Evolutionary conservation across 2,113 vertebrate species (phyloP), one percentile per base, ranked within the genome.

Genomic region (Oncorhynchus nerka): DNA sequence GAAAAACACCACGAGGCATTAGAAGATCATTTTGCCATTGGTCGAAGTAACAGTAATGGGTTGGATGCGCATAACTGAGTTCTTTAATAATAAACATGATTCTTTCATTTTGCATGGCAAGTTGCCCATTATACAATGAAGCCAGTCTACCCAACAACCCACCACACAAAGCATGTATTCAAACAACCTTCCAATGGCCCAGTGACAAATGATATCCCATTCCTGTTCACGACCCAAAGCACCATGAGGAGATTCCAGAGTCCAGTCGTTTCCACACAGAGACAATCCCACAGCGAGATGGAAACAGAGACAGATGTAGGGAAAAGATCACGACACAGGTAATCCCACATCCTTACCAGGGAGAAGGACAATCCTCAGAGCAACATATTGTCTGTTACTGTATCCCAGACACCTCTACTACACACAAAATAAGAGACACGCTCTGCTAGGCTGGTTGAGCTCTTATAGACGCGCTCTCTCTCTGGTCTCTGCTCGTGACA

Each of bases 401-500:
- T 12, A 45, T 45, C 55, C 55, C 15, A 57, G 55, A 57, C 55
- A 20, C 55, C 20, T 57, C 55, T 20, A 19, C 16, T 57, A 45
- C 16, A 57, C 55, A 20, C 7, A 16, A 20, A 16, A 7, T 2
- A n/a, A 34, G 32, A 34, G 32, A 34, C 5, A 34, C 9, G 2
- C n/a, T 62, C 6, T 62, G n/a, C 59, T 62, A 22, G 32, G 76
- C 65, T 65, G 62, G 48, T 34, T 39, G 20, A 81, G 87, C 15
- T 26, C 34, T 74, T 74, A 65, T 74, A 73, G 39, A 45, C 9
- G 2, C 59, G 67, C 19, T 65, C 76, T 73, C 76, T 82, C 73
- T 66, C 59, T 69, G 67, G 85, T 86, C 72, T 85, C 73, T 80
- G 77, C 73, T 59, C 70, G 85, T 81, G 83, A 86, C 30, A 69